Evolutionary conservation across 2,113 vertebrate genomes (phyloP).

Genomic region (Ursus arctos): DNA sequence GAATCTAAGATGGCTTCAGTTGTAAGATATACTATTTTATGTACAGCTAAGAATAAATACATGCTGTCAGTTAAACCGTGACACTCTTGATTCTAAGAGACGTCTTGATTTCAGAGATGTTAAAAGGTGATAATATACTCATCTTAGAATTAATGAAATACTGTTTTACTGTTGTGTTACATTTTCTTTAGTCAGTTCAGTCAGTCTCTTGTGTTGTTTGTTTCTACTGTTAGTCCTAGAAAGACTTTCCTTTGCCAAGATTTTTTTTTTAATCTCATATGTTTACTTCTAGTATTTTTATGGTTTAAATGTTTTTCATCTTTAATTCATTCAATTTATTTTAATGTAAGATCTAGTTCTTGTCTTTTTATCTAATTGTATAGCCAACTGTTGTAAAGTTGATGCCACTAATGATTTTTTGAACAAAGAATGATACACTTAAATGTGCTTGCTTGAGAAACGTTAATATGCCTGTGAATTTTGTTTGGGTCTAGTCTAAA

Average conservation of each 20-base stretch:
- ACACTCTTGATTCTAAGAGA: background rate
- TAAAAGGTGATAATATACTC: background rate
- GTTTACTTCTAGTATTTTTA: constrained; percentile 45
- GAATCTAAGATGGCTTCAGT: background rate
- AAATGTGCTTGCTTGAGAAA: background rate
- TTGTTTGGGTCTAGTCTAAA: constrained; percentile 12
- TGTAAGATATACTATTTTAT: background rate
- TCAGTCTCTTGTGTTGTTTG: background rate
- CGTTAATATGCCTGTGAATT: background rate
- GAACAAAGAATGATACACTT: background rate
- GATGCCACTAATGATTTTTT: background rate
- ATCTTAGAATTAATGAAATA: background rate
- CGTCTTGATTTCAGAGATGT: background rate
- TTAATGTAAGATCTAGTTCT: constrained; percentile 39
- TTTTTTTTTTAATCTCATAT: background rate
- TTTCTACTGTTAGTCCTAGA: background rate
- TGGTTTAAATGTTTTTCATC: constrained; percentile 34
- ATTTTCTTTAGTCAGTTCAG: background rate
- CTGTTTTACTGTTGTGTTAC: background rate
- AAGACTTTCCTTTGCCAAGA: background rate
- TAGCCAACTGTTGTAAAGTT: constrained; percentile 18
- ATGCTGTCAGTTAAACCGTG: background rate
- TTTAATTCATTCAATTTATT: constrained; percentile 39
- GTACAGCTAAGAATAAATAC: constrained; percentile 17
- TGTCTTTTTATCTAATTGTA: background rate